Conservation (phyloP, 2,888 invertebrate species). For the Sclerodermus sp. region DNA sequence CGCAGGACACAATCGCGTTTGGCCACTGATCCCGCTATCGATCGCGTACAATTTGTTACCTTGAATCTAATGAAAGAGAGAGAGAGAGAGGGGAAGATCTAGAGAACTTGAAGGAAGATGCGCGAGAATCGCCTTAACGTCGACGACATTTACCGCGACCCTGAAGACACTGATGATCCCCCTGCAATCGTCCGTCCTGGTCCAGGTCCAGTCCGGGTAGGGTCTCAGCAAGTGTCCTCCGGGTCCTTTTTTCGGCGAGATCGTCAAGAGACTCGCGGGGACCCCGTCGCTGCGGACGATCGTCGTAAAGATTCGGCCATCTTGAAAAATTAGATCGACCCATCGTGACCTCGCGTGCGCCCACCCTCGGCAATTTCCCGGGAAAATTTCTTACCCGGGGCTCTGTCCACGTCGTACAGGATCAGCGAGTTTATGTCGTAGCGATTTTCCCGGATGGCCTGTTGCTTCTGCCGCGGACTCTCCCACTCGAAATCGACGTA, state of each 20-base stretch:
- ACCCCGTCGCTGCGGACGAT: slow-evolving; percentile 66
- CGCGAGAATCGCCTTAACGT: too few species aligned
- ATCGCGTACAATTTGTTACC: slow-evolving; percentile 70
- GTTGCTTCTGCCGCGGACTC: slow-evolving; percentile 59
- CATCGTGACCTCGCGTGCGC: too few species aligned
- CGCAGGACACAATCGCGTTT: slow-evolving; percentile 65
- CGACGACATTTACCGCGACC: slow-evolving; percentile 64
- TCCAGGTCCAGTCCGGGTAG: slow-evolving; percentile 69
- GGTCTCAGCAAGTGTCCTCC: slow-evolving; percentile 60
- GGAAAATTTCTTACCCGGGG: slow-evolving; percentile 5
- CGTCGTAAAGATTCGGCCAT: slow-evolving; percentile 63
- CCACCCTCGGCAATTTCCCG: too few species aligned
- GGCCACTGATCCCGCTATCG: slow-evolving; percentile 67
- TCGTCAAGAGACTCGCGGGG: slow-evolving; percentile 68
- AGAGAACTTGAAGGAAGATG: not conserved
- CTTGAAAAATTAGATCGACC: slow-evolving; percentile 9
- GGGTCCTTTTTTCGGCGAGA: slow-evolving; percentile 50
- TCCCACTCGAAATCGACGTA: slow-evolving; percentile 71
- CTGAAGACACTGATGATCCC: slow-evolving; percentile 73
- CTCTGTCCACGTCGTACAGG: slow-evolving; percentile 21
- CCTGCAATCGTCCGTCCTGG: slow-evolving; percentile 64
- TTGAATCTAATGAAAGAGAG: slow-evolving; percentile 62
- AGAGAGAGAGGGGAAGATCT: too few species aligned
- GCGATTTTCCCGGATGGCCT: slow-evolving; percentile 61
- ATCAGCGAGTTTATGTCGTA: slow-evolving; percentile 20